Evolutionary conservation across 2,113 vertebrate species (phyloP).

Genomic region (Noctilio leporinus): DNA sequence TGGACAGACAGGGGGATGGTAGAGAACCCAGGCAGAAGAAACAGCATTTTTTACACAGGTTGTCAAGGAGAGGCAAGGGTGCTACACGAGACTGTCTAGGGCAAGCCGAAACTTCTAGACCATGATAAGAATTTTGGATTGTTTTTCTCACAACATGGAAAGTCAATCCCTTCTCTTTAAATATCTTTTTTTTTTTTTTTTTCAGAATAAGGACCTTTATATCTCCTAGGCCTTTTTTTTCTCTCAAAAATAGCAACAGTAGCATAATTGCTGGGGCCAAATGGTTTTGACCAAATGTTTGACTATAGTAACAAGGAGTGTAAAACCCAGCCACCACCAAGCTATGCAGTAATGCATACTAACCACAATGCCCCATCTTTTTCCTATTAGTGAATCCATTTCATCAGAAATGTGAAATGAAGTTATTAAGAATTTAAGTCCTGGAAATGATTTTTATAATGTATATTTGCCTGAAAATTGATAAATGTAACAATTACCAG

Average conservation of each 20-base stretch:
- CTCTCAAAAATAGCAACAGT: neutral
- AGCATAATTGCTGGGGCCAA: neutral
- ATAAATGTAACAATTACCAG: neutral
- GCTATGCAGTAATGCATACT: neutral
- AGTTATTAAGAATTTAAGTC: conserved; percentile 1
- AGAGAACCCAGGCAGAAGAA: neutral
- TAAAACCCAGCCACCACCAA: neutral
- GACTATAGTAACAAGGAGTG: neutral
- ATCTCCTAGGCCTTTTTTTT: neutral
- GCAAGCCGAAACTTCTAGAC: neutral
- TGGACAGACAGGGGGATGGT: neutral
- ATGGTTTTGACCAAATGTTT: neutral
- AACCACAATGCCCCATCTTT: neutral
- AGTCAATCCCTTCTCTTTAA: neutral
- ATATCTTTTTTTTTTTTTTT: neutral
- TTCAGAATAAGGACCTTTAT: neutral
- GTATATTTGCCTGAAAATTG: neutral
- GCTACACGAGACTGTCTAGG: neutral
- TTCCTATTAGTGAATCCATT: neutral
- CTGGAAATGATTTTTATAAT: neutral
- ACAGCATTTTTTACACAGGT: neutral
- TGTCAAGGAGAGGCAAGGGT: neutral
- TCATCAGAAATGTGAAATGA: neutral
- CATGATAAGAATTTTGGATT: neutral
- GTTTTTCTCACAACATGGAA: neutral